Base-by-base conservation (phyloP, 2,113 vertebrate species). In the Oriolus oriolus region DNA sequence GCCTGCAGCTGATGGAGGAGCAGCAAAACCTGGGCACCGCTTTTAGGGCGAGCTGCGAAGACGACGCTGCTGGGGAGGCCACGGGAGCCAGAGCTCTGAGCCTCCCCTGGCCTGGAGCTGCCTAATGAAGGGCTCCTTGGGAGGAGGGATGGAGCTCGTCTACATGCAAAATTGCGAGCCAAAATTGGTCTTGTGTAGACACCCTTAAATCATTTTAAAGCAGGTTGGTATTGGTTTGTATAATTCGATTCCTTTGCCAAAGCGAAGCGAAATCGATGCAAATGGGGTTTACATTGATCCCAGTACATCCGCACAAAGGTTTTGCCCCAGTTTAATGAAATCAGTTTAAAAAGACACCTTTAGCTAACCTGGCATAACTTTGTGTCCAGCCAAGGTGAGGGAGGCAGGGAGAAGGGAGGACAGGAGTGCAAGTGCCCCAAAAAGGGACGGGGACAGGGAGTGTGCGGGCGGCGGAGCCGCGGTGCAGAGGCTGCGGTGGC, bases 241-340 rank as follows among this genome's bases (percentile, higher is more conserved):
- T 96, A 96, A 95, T 90, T 96, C 95, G 95, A 97, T 97, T 97
- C 96, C 93, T 95, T 93, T 90, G 65, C 96, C 96, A 93, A 97
- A 96, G 93, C 92, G 93, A 96, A 96, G 96, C 37, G 83, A 94
- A 96, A 96, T 96, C 95, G 79, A 96, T 96, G 93, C 90, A 96
- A 92, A 97, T 94, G 93, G 95, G 90, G 96, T 96, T 96, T 83
- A 21, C 96, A 96, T 96, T 86, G 92, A 97, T 92, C 50, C 37
- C 95, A 84, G 95, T 77, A 84, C 85, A 96, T 96, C 95, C 92
- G 80, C 93, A 94, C 93, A 95, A 94, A 95, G 93, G 95, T 97
- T 97, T 94, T 90, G 96, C 96, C 95, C 96, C 96, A 47, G 70
- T 94, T 94, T 96, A 96, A 95, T 93, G 93, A 96, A 96, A 97